Conservation (phyloP, 2,113 vertebrate species). For the Pagrus major region DNA sequence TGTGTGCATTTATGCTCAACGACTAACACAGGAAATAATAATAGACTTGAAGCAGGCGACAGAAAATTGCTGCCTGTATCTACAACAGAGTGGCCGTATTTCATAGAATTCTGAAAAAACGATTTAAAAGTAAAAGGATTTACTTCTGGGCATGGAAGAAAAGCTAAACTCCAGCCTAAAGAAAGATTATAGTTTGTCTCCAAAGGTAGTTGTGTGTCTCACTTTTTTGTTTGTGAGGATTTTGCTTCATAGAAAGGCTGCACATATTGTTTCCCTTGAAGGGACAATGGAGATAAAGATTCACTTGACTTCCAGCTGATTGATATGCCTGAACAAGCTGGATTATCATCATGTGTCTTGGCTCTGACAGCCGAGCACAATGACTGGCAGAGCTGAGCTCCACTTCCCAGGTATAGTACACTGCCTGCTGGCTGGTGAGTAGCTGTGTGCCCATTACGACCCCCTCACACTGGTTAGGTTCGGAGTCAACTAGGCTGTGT, state of each 20-base stretch:
- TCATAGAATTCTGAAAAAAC: background rate
- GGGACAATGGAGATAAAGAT: slow-evolving; percentile 20
- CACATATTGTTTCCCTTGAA: slow-evolving; percentile 14
- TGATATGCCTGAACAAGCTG: slow-evolving; percentile 25
- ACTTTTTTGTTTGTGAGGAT: background rate
- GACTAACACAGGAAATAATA: background rate
- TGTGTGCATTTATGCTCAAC: background rate
- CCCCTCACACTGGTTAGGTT: background rate
- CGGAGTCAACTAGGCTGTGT: background rate
- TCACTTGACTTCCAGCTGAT: slow-evolving; percentile 25
- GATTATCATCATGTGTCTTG: slow-evolving; percentile 10
- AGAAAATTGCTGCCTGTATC: background rate
- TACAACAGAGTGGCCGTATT: background rate
- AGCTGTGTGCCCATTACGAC: background rate
- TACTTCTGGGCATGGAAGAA: background rate
- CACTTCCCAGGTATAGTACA: background rate
- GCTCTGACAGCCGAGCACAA: slow-evolving; percentile 8
- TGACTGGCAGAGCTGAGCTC: background rate
- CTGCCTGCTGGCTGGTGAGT: background rate
- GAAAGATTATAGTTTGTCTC: slow-evolving; percentile 2
- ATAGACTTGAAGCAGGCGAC: background rate
- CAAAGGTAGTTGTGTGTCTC: background rate
- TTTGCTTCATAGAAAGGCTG: background rate
- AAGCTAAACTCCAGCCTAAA: background rate
- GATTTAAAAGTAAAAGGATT: background rate